Percentiles rank a stretch among this genome's conserved stretches.
Conservation (phyloP, 23 tunicate species). For the Oikopleura dioica region DNA sequence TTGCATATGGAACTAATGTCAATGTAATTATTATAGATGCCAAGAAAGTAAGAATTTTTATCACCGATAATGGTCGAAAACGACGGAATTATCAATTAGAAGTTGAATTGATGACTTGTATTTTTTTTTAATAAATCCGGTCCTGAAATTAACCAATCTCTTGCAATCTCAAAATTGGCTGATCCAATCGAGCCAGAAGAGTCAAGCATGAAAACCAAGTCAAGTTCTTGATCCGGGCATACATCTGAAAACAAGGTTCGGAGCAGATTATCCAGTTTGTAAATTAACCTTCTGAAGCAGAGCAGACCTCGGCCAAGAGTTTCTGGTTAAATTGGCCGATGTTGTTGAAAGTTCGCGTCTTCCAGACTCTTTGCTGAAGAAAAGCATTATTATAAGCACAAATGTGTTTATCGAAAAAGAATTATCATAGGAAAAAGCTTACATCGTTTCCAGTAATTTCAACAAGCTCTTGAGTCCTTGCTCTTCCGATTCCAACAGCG, state of each 20-base stretch:
- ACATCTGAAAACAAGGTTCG: no score
- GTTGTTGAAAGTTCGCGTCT: background rate
- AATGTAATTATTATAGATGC: no score
- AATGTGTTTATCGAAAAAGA: no score
- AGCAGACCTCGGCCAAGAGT: background rate
- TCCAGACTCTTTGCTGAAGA: background rate
- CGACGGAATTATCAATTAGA: no score
- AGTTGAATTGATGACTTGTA: no score
- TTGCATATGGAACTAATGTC: no score
- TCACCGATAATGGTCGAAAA: no score
- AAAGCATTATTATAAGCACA: no score
- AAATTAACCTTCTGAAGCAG: background rate
- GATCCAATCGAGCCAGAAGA: background rate
- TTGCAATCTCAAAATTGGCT: background rate
- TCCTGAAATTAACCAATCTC: background rate
- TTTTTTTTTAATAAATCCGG: no score
- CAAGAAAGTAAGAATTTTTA: no score
- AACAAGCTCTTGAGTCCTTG: slow-evolving; percentile 18
- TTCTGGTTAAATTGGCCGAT: slow-evolving; percentile 1
- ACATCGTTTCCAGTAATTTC: slow-evolving; percentile 5
- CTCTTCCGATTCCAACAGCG: slow-evolving; percentile 61
- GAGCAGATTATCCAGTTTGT: no score
- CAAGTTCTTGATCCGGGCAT: slow-evolving; percentile 6
- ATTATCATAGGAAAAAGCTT: slow-evolving; percentile 3
- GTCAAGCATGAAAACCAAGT: background rate